phyloP scores from a whole-genome alignment of 2,797 vertebrate species.

The Sphenopsis melanotis region DNA sequence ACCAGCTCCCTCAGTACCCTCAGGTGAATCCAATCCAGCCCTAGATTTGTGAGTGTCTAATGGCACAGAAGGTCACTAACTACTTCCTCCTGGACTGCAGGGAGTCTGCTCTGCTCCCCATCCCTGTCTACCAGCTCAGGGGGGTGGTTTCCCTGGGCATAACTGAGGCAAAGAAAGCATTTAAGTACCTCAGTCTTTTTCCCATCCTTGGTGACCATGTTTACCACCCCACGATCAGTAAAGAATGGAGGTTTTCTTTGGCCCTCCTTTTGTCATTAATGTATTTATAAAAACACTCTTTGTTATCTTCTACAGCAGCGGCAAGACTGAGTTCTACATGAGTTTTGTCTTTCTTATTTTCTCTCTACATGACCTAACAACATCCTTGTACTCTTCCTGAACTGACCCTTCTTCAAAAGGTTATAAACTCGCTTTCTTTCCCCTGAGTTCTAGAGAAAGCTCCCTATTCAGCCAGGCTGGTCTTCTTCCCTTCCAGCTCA shows the following conservation, averaged over 20 bases:
- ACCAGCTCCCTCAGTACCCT: background rate
- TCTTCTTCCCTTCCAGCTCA: background rate
- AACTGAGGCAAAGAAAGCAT: background rate
- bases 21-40: background rate
- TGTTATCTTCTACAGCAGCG: background rate
- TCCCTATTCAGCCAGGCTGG: background rate
- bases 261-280: background rate
- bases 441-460: background rate
- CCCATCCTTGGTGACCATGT: background rate
- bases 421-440: background rate
- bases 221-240: background rate
- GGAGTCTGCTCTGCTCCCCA: background rate
- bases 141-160: background rate
- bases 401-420: background rate
- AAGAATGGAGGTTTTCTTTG: background rate
- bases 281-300: background rate
- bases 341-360: background rate
- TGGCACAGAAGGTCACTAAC: background rate
- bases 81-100: background rate
- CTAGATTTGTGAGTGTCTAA: background rate
- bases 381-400: background rate
- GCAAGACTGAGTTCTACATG: background rate
- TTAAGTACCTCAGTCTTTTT: background rate
- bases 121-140: too few species aligned
- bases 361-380: background rate